A percentile compares a stretch with the other conserved stretches of the same genome.
These are phyloP conservation scores for Eonycteris spelaea DNA, from an alignment of 2,113 vertebrate species.

Conservation along the genomic window DNA sequence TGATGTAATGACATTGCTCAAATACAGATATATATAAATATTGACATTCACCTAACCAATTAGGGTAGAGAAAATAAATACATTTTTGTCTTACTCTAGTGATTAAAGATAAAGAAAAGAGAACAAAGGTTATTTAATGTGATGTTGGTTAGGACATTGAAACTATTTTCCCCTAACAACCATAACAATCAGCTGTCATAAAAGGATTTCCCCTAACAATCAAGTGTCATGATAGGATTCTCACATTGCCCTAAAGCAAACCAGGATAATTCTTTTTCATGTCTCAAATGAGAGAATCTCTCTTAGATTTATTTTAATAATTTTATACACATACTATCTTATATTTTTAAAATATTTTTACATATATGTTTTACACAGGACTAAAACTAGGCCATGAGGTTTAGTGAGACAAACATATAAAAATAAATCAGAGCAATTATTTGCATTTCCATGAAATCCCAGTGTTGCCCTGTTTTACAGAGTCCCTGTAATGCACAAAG, in stretches of 20 bases:
- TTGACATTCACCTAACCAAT: not conserved
- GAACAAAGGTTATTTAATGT: not conserved
- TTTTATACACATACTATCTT: not conserved
- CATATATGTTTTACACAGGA: not conserved
- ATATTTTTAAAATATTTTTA: not conserved
- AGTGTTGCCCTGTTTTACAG: not conserved
- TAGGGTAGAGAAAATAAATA: not conserved
- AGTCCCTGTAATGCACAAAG: not conserved
- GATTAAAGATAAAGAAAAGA: not conserved
- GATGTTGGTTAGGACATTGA: not conserved
- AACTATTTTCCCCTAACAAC: not conserved
- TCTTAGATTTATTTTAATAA: not conserved
- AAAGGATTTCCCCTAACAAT: not conserved
- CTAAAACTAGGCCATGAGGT: not conserved
- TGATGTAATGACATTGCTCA: not conserved
- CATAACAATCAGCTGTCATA: not conserved
- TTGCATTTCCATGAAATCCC: not conserved
- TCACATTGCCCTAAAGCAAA: not conserved
- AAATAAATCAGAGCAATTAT: constrained; percentile 28
- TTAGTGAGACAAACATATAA: not conserved
- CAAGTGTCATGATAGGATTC: not conserved
- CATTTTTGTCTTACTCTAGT: not conserved
- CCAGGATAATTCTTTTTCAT: not conserved
- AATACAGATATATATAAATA: not conserved
- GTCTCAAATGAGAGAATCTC: not conserved